A percentile compares a stretch with the other conserved stretches of the same genome.
Conservation (phyloP, 2,113 vertebrate genomes). For the Mobula hypostoma region DNA sequence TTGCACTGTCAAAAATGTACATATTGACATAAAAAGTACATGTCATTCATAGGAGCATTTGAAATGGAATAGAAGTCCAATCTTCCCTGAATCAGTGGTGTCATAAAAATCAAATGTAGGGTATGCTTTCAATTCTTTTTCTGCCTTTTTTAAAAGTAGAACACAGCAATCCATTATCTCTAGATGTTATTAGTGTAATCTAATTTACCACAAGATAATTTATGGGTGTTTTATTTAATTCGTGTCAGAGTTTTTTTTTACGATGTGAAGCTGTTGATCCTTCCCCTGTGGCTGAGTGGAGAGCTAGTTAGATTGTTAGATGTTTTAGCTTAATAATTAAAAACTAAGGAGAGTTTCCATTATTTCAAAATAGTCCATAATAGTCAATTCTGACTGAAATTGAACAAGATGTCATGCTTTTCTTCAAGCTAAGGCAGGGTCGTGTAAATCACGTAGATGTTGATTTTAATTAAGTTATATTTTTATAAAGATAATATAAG, state of each 20-base stretch:
- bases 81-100: background rate
- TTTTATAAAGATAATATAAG: background rate
- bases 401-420: slow-evolving; percentile 40
- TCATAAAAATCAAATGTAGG: background rate
- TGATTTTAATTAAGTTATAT: slow-evolving; percentile 45
- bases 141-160: background rate
- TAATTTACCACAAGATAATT: background rate
- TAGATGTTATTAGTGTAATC: background rate
- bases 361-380: background rate
- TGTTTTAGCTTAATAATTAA: background rate
- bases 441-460: slow-evolving; percentile 40
- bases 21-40: background rate
- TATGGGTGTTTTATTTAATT: background rate
- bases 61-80: background rate
- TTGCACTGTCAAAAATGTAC: background rate
- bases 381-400: slow-evolving; percentile 36
- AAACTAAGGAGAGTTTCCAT: background rate
- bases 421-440: slow-evolving; percentile 41
- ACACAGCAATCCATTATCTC: background rate
- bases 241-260: background rate
- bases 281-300: background rate
- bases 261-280: background rate
- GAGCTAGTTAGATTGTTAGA: background rate
- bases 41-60: background rate
- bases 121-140: background rate